Conservation (phyloP, 2,797 vertebrate genomes). For the Australoheros facetus region DNA sequence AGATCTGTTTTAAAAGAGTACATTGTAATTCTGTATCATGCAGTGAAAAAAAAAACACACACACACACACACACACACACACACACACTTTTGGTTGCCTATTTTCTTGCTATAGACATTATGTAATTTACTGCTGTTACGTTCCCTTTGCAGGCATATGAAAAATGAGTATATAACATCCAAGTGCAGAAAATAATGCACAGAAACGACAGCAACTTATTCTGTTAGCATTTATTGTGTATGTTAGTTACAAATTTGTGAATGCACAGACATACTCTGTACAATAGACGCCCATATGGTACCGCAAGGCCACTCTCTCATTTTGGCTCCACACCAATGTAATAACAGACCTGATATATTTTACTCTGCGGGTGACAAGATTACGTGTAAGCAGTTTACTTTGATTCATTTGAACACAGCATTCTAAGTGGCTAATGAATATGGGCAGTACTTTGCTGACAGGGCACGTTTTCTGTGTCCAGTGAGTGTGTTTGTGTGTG, state of each 20-base stretch:
- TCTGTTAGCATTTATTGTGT: conserved; percentile 3
- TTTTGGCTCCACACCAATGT: conserved; percentile 28
- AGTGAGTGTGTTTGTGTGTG: conserved; percentile 22
- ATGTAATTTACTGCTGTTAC: conserved; percentile 55
- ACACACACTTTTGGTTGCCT: conserved; percentile 33
- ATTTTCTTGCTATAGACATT: conserved; percentile 53
- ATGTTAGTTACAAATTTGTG: background rate
- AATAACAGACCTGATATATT: conserved; percentile 49
- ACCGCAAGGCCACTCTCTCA: conserved; percentile 30
- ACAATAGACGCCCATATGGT: background rate
- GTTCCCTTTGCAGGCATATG: conserved; percentile 12
- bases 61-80: too few relatives aligned
- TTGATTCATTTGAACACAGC: conserved; percentile 70
- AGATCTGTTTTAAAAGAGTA: conserved; percentile 52
- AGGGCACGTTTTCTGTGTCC: conserved; percentile 52
- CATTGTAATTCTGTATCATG: conserved; percentile 59
- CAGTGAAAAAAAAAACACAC: conserved; percentile 57
- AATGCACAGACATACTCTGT: background rate
- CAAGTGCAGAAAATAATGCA: background rate
- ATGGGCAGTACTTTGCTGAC: conserved; percentile 68
- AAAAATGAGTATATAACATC: conserved; percentile 25
- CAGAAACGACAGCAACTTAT: background rate
- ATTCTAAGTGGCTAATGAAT: conserved; percentile 72
- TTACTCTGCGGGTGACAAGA: conserved; percentile 61
- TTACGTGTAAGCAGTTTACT: conserved; percentile 73